phyloP scores from a whole-genome alignment of 1,140 invertebrate genomes.

The Drosophila nikananu region DNA sequence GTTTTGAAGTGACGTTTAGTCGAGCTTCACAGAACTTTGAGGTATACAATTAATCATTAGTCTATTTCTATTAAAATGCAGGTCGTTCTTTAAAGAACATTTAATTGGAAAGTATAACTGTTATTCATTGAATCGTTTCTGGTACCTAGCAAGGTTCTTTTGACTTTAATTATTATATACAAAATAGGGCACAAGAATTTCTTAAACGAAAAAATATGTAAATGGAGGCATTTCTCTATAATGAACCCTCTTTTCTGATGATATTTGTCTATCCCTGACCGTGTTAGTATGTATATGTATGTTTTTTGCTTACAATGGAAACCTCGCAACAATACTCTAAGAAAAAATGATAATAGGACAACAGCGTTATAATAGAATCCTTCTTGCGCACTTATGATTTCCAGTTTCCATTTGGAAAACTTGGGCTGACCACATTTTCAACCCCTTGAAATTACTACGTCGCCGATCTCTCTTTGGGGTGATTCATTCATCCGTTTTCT shows the following conservation, averaged over 20 bases:
- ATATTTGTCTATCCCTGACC: background rate
- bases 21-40: conserved; percentile 10
- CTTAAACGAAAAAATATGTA: background rate
- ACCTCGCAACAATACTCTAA: background rate
- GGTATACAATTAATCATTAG: conserved; percentile 12
- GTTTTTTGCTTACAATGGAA: conserved; percentile 1
- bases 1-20: background rate
- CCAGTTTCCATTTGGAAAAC: conserved; percentile 25
- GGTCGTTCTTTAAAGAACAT: conserved; percentile 4
- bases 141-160: background rate
- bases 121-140: conserved; percentile 1
- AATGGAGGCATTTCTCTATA: background rate
- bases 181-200: background rate
- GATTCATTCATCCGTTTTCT: conserved; percentile 32
- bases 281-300: background rate
- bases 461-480: conserved; percentile 16
- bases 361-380: conserved; percentile 2
- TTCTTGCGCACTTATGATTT: conserved; percentile 9
- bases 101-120: conserved; percentile 16
- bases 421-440: conserved; percentile 25
- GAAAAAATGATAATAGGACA: conserved; percentile 16
- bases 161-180: conserved; percentile 3
- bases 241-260: background rate
- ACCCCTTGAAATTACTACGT: conserved; percentile 23
- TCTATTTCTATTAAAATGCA: conserved; percentile 7